Evolutionary conservation across 2,888 invertebrate species (phyloP).

Genomic region (Ecdyonurus torrentis): DNA sequence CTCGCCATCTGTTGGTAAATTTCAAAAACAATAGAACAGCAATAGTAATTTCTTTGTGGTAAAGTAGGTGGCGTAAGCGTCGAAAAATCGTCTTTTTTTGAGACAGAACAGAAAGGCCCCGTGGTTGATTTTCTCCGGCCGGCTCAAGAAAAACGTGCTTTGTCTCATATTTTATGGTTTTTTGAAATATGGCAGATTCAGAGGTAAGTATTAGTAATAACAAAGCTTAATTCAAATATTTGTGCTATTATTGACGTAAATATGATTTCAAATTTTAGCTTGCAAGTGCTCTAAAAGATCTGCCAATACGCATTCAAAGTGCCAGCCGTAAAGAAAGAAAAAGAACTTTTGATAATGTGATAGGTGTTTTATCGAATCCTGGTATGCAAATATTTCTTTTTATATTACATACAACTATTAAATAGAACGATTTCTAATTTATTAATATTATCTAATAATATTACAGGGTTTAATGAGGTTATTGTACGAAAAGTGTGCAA

Average conservation of each 20-base stretch:
- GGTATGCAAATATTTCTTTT: constrained; percentile 33
- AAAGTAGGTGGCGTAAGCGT: no score
- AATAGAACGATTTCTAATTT: neutral
- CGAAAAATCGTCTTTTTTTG: no score
- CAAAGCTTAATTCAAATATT: neutral
- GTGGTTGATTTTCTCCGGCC: no score
- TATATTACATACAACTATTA: no score
- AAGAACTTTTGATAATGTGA: constrained; percentile 47
- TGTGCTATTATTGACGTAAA: constrained; percentile 10
- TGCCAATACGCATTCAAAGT: constrained; percentile 54
- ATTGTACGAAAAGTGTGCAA: constrained; percentile 65
- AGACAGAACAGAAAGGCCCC: neutral
- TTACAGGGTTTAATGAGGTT: constrained; percentile 57
- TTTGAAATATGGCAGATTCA: constrained; percentile 41
- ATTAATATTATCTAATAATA: constrained; percentile 4
- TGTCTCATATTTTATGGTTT: neutral
- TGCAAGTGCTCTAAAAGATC: constrained; percentile 50
- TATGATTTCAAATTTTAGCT: constrained; percentile 31
- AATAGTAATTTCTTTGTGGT: no score
- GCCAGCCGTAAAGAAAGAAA: constrained; percentile 52
- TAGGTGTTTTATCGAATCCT: constrained; percentile 50
- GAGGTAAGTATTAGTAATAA: constrained; percentile 34
- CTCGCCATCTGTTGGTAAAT: no score
- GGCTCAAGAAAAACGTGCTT: neutral
- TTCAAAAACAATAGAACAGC: no score